Base-by-base conservation (phyloP, 2,113 vertebrate genomes). In the Cryptomyrus ogoouensis region DNA sequence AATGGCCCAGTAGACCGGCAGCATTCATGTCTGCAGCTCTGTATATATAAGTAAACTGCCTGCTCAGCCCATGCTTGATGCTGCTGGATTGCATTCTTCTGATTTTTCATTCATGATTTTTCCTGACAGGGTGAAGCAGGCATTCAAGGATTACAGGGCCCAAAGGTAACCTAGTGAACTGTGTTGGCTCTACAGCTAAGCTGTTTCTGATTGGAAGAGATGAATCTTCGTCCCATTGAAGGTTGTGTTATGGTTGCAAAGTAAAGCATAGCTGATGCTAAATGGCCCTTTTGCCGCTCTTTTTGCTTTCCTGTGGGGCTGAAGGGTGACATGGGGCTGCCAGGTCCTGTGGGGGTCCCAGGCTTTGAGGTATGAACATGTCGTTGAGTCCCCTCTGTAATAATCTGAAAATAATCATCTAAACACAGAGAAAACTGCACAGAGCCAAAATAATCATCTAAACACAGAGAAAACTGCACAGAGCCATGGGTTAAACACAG, bases 281-380 rank as follows among this genome's bases (percentile, higher is more conserved):
- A 88, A 52, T 31, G 21, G 3, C 35, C 35, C 77, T 44, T 3
- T 42, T 50, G 46, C 13, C 31, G 70, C 66, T 91, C 2, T 85
- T 1, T 0, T n/a, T 13, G 3, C 5, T 91, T 89, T 84, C 8
- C 80, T 53, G 27, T 96, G 94, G 96, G 96, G 83, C 95, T 95
- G 94, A 93, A 95, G 95, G 98, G 98, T 95, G 94, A 94, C 87
- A 90, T 92, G 27, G 98, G 98, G 80, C 93, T 92, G 19, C 94
- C 96, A 27, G 98, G 98, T 83, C 92, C 94, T 70, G 92, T 31
- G 89, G 98, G 98, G 94, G 95, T 93, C 93, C 96, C 96, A 92
- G 98, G 98, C 93, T 90, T 94, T 92, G 94, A 96, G 95, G 98
- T 98, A 95, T 90, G 74, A 27, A 42, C 8, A 92, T 49, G 46